phyloP scores from a whole-genome alignment of 92 coral and sea anemone genomes.

The Muricea muricata region DNA sequence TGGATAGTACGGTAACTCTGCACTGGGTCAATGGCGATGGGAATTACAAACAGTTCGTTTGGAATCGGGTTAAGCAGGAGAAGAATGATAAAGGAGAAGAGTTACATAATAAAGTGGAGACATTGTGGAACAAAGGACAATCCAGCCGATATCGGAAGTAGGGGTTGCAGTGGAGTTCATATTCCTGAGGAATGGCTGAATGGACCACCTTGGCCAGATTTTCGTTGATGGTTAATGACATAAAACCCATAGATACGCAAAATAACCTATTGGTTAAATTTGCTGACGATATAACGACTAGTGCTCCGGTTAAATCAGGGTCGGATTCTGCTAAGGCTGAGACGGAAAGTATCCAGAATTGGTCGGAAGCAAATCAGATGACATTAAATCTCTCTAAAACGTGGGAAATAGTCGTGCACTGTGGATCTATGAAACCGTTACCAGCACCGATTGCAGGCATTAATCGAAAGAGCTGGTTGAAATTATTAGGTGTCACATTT shows the following conservation, averaged over 20 bases:
- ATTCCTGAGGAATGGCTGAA: not conserved
- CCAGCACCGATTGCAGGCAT: not conserved
- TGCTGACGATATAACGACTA: not conserved
- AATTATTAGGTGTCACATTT: not conserved
- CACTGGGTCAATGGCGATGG: conserved; percentile 39
- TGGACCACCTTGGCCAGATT: not conserved
- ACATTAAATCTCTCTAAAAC: not conserved
- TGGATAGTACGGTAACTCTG: conserved; percentile 21
- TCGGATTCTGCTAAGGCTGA: not conserved
- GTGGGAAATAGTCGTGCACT: not conserved
- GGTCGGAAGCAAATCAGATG: not conserved
- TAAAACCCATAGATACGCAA: not conserved
- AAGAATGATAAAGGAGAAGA: not conserved
- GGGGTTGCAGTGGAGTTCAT: not conserved
- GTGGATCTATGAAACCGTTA: not conserved
- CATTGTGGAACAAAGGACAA: conserved; percentile 59
- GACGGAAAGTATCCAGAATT: not conserved
- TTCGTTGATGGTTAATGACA: not conserved
- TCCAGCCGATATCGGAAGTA: conserved; percentile 25
- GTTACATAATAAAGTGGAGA: not conserved
- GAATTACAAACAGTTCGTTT: not conserved
- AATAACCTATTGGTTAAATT: not conserved
- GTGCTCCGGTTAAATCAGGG: not conserved
- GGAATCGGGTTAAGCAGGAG: not conserved
- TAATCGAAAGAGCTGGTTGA: not conserved